Percentiles rank a stretch among this genome's conserved stretches.
These are phyloP conservation scores for Meghimatium bilineatum DNA, from an alignment of 2,888 invertebrate species.

Conservation along the genomic window DNA sequence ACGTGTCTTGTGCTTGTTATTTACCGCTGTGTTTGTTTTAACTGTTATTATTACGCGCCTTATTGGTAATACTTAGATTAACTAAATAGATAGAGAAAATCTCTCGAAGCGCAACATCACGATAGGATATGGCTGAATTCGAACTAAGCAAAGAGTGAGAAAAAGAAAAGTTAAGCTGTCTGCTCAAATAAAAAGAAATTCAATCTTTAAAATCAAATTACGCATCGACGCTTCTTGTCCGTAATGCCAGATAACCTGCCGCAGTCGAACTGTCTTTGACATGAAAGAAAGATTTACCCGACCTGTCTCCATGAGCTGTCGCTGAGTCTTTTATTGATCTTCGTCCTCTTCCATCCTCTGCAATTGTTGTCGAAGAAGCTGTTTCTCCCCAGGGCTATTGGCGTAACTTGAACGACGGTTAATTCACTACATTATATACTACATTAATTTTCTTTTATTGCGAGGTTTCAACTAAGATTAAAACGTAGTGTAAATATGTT, in stretches of 20 bases:
- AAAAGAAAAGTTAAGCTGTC: neutral
- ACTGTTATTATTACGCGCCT: no score
- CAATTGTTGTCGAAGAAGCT: neutral
- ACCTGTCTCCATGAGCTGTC: neutral
- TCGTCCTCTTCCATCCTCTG: neutral
- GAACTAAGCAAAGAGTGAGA: neutral
- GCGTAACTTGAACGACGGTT: neutral
- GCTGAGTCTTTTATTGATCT: neutral
- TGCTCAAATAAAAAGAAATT: neutral
- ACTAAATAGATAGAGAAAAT: neutral
- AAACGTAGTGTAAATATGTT: no score
- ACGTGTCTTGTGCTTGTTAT: no score
- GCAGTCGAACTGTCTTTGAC: neutral
- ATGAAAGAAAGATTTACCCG: neutral
- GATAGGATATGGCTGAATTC: neutral
- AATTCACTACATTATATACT: no score
- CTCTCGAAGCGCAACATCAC: neutral
- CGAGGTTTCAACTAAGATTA: no score
- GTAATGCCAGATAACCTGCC: neutral
- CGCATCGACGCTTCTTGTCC: neutral
- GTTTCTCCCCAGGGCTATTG: neutral
- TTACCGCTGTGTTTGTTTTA: no score
- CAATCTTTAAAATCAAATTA: constrained; percentile 12
- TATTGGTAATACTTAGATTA: neutral
- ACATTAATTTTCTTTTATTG: no score